Percentiles rank a stretch among this genome's conserved stretches.
Evolutionary conservation across 2,888 invertebrate genomes (phyloP).

Genomic region (Cephus sareptanus): DNA sequence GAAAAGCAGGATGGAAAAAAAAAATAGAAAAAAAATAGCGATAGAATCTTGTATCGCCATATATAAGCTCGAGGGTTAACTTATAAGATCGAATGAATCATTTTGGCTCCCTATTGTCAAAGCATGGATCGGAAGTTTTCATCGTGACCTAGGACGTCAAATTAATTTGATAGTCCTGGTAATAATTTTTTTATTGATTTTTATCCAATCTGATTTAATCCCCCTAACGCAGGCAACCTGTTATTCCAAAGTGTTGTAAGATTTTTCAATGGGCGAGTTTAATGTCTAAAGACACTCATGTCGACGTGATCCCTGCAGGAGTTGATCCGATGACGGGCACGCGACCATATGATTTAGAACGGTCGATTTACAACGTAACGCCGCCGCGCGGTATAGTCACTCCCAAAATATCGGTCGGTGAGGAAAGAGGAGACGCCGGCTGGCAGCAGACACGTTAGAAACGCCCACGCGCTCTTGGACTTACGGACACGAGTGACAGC

Average conservation of each 20-base stretch:
- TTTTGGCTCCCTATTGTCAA: not conserved
- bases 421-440: not conserved
- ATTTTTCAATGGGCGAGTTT: not conserved
- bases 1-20: not conserved
- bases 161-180: not conserved
- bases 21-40: not conserved
- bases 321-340: not conserved
- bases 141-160: not conserved
- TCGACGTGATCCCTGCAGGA: not conserved
- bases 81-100: not conserved
- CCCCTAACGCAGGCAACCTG: not conserved
- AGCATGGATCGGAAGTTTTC: not conserved
- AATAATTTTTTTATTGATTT: not conserved
- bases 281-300: not conserved
- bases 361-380: constrained; percentile 28
- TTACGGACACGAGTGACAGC: constrained; percentile 4
- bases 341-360: constrained; percentile 25
- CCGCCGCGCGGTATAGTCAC: not conserved
- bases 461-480: constrained; percentile 1
- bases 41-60: not conserved
- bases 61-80: not conserved
- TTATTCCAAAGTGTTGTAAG: not conserved
- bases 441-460: not conserved
- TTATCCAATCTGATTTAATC: not conserved
- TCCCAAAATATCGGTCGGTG: constrained; percentile 2